Evolutionary conservation across 2,888 invertebrate species (phyloP), one percentile per base, ranked within the genome.

Genomic region (Temnothorax ravouxi): DNA sequence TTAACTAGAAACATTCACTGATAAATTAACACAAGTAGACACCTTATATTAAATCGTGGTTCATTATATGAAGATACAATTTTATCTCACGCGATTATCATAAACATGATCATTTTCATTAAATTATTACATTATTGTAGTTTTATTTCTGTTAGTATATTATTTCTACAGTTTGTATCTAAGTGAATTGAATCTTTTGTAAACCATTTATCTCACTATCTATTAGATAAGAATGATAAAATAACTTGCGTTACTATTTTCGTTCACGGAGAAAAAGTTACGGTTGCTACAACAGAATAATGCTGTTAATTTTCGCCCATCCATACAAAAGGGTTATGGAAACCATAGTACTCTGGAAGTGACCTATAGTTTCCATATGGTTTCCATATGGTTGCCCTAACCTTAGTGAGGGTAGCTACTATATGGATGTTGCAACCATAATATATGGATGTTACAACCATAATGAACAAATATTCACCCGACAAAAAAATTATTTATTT

Each of bases 211-310:
- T 34, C 15, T 71, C 38, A 15, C 9, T 71, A 21, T 54, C 9
- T 38, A 54, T 54, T 21, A 38, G 52, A 71, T 71, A 71, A 52
- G n/a, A 71, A 54, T 50, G 4, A 71, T 52, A 18, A 52, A 21
- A 38, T 21, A 71, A 15, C 29, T 54, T 54, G 21, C 9, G 44
- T 18, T 66, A 41, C 41, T 9, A 5, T 29, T 25, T 29, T 11
- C 11, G 29, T 5, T n/a, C n/a, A n/a, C n/a, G n/a, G n/a, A n/a
- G n/a, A n/a, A n/a, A n/a, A n/a, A n/a, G n/a, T n/a, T n/a, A n/a
- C n/a, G n/a, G n/a, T n/a, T n/a, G n/a, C n/a, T n/a, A n/a, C n/a
- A n/a, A n/a, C n/a, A n/a, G n/a, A n/a, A n/a, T n/a, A n/a, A n/a
- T n/a, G n/a, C n/a, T n/a, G n/a, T n/a, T n/a, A n/a, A n/a, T n/a